Conservation (phyloP, 2,113 vertebrate genomes). For the Bos javanicus region DNA sequence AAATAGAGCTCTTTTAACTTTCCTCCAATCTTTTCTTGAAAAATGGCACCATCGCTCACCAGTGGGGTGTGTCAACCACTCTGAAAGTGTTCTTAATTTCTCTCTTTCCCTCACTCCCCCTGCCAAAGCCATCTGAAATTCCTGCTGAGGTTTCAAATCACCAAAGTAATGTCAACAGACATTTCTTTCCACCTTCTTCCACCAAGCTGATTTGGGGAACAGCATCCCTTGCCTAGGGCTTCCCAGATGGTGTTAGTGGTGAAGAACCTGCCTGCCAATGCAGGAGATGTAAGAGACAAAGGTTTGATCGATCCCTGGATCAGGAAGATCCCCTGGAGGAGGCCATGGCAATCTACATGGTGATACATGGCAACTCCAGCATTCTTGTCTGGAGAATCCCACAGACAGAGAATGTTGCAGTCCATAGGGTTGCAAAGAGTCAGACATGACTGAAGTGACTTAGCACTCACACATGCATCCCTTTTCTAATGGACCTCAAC, state of each 20-base stretch:
- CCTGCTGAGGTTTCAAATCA: background rate
- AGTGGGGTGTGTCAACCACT: background rate
- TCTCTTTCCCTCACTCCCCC: background rate
- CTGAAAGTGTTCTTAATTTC: background rate
- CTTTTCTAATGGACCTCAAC: accelerated
- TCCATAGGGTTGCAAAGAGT: background rate
- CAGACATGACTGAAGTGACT: background rate
- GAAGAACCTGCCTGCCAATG: background rate
- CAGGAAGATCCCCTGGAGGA: background rate
- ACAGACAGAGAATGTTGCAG: background rate
- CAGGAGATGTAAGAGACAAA: background rate
- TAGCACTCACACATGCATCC: background rate
- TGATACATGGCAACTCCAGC: background rate
- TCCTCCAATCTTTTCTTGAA: background rate
- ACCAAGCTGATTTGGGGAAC: background rate
- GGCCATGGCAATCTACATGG: background rate
- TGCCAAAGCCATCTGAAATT: background rate
- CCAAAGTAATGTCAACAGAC: background rate
- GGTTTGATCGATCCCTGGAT: background rate
- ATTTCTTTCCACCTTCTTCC: background rate
- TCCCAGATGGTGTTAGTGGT: background rate
- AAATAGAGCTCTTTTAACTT: background rate
- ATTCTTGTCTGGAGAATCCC: background rate
- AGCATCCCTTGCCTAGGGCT: background rate
- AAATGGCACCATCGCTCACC: background rate